phyloP scores from a whole-genome alignment of 2,888 invertebrate species.

The Cephus rjabovi region DNA sequence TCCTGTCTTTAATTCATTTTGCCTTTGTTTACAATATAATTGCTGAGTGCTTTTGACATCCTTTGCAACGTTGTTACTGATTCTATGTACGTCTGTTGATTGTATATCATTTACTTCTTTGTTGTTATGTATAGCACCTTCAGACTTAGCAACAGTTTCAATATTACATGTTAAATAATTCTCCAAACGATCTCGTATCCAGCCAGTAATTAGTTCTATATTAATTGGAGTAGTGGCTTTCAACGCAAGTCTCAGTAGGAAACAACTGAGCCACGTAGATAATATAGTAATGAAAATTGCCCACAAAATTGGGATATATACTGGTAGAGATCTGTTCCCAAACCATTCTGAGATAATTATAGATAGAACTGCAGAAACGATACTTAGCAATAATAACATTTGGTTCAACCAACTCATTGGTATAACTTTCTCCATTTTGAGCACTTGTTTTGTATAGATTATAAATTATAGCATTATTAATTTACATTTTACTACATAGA shows the following conservation, averaged over 20 bases:
- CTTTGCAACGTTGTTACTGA: neutral
- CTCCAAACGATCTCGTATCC: slow-evolving; percentile 38
- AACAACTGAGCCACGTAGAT: slow-evolving; percentile 56
- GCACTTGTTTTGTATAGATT: too few species aligned
- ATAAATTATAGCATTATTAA: too few species aligned
- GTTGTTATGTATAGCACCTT: neutral
- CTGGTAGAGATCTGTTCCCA: slow-evolving; percentile 43
- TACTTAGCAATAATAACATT: slow-evolving; percentile 45
- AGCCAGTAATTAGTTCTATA: slow-evolving; percentile 42
- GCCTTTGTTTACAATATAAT: neutral
- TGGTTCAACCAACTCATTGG: slow-evolving; percentile 57
- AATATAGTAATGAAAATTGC: slow-evolving; percentile 46
- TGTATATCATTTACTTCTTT: neutral
- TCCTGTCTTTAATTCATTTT: neutral
- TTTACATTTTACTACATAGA: too few species aligned
- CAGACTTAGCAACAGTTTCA: neutral
- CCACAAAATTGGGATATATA: slow-evolving; percentile 55
- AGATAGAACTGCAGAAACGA: slow-evolving; percentile 40
- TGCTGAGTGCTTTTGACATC: neutral
- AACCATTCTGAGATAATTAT: slow-evolving; percentile 49
- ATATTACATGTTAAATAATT: slow-evolving; percentile 14
- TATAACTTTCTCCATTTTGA: slow-evolving; percentile 40
- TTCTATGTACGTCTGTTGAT: neutral
- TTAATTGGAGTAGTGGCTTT: slow-evolving; percentile 50
- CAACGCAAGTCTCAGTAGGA: slow-evolving; percentile 46